These are phyloP conservation scores for Chionomys nivalis DNA, from an alignment of 2,113 vertebrate species.

Conservation along the genomic window DNA sequence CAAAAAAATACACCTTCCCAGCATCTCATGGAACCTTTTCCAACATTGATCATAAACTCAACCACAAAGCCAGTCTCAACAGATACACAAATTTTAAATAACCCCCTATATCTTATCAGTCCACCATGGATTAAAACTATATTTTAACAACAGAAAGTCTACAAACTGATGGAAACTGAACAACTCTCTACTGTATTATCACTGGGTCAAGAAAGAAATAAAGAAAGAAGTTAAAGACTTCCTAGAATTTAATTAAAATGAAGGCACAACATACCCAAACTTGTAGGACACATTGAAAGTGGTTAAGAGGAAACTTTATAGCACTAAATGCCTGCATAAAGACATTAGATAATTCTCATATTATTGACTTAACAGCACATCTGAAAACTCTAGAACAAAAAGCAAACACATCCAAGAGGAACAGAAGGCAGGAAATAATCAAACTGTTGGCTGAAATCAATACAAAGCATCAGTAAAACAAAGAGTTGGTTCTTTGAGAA, in stretches of 20 bases:
- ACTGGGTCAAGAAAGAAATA: neutral
- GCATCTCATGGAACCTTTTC: neutral
- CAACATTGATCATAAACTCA: neutral
- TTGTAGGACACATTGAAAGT: neutral
- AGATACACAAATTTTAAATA: neutral
- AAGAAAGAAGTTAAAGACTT: neutral
- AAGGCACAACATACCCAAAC: neutral
- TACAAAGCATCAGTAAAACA: neutral
- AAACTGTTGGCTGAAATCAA: neutral
- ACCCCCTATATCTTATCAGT: too few species aligned
- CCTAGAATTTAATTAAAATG: neutral
- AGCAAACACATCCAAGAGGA: neutral
- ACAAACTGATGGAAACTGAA: neutral
- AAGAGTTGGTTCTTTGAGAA: neutral
- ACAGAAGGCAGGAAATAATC: neutral
- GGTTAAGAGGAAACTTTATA: neutral
- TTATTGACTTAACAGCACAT: neutral
- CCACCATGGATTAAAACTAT: neutral
- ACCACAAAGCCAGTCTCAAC: neutral
- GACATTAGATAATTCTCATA: neutral
- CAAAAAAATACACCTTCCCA: neutral
- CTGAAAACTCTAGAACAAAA: neutral
- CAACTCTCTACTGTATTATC: neutral
- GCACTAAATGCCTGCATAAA: neutral
- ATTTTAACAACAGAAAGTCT: neutral